Evolutionary conservation across 2,888 invertebrate genomes (phyloP), one percentile per base, ranked within the genome.

Genomic region (Pandemis corylana): DNA sequence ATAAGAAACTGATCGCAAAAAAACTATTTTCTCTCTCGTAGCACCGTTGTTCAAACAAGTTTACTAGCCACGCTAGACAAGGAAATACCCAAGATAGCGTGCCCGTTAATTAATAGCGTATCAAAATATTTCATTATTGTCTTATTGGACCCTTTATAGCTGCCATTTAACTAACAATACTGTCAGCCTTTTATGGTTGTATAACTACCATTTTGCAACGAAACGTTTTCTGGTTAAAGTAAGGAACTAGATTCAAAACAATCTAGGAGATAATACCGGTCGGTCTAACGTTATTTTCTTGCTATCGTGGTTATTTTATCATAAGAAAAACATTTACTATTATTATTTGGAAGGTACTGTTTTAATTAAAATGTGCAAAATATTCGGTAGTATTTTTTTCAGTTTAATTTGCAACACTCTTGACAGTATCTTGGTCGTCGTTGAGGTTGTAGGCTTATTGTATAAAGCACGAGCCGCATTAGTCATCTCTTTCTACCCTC

Each of bases 101-200:
- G 68, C 46, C 64, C 53, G 64, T 73, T 73, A 73, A 73, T 73
- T 73, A 73, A 64, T 59, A 59, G 42, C 44, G 59, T 65, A 73
- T 73, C 68, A 65, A 73, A 73, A 73, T 69, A 73, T 64, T 73
- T 73, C 68, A 73, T 73, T 73, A 64, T 73, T 65, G 73, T 73
- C 73, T 73, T 73, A 73, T 73, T 68, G 68, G 72, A 61, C 9
- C 72, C 63, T 59, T 68, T 65, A 64, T 69, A 69, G 64, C 73
- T 73, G 68, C 73, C 73, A 73, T 68, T 73, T 73, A 73, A 53
- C 73, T 68, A 68, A 73, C 73, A 73, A 73, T 73, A 69, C 64
- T 73, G 73, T 73, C 73, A 65, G 64, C 72, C 72, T 68, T 73
- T 73, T 73, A 73, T 73, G 73, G 73, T 73, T 69, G 42, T 68